Evolutionary conservation across 2,888 invertebrate species (phyloP).

Genomic region (Eilema caniola): DNA sequence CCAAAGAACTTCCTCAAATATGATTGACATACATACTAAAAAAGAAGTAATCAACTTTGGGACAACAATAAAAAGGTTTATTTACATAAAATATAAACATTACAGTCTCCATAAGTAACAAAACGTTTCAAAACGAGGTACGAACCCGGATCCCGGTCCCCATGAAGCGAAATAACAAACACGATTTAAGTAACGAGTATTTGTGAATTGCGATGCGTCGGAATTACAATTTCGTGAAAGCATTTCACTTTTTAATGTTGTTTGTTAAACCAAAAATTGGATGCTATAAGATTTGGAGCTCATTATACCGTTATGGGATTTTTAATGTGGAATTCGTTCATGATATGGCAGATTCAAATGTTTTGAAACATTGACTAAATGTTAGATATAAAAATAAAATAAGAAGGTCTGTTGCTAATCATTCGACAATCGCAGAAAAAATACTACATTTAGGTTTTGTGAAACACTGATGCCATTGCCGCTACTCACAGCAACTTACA

Average conservation of each 20-base stretch:
- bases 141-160: constrained; percentile 50
- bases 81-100: constrained; percentile 26
- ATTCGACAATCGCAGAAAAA: too few relatives aligned
- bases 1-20: neutral
- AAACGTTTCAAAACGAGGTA: constrained; percentile 38
- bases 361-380: neutral
- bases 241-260: constrained; percentile 16
- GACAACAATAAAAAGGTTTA: neutral
- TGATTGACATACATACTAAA: neutral
- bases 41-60: neutral
- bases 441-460: too few relatives aligned
- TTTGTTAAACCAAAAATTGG: constrained; percentile 1
- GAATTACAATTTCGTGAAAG: constrained; percentile 63
- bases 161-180: constrained; percentile 65
- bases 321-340: neutral
- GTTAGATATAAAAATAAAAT: too few relatives aligned
- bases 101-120: constrained; percentile 29
- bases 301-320: neutral
- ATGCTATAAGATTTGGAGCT: neutral
- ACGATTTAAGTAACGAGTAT: constrained; percentile 74
- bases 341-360: neutral
- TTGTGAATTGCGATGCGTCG: constrained; percentile 64
- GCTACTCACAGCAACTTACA: too few relatives aligned
- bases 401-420: too few relatives aligned
- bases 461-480: too few relatives aligned